Base-by-base conservation (phyloP, 2,888 invertebrate genomes). In the Sphinx pinastri region DNA sequence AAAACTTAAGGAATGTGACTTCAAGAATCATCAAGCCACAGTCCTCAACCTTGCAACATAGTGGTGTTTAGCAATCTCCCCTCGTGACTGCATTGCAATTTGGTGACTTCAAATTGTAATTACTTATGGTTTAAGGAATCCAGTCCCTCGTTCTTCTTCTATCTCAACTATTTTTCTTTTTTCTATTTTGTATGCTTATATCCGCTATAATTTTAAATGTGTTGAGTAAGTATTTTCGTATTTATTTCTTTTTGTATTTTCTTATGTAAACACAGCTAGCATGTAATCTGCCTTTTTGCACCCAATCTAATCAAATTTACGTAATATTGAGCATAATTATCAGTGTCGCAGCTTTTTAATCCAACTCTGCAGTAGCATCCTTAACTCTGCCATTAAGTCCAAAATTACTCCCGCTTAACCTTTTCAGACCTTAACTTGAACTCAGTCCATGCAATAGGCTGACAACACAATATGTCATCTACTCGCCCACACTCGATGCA, bases 61-160 rank as follows among this genome's bases (percentile, higher is more conserved):
- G 94, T 93, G 93, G 93, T 93, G 92, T 91, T 80, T 79, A 78
- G 82, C 82, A 90, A 94, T 94, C 94, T 94, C 94, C 93, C 93
- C 94, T 94, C 94, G 94, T 94, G 93, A 94, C 94, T 94, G 94
- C 93, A 94, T 94, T 94, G 89, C 90, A 91, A 91, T 89, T 93
- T 94, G 94, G 94, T 93, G 89, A 93, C 93, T 94, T 93, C 92
- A 92, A 90, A 93, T 91, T 92, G 93, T 93, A 93, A 93, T 89
- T 86, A 90, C 93, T 92, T 93, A 92, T 93, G 93, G 93, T 93
- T 92, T 90, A 90, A 92, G 93, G 93, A 92, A 92, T 91, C 93
- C 92, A 93, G 92, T 91, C 83, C 90, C 88, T 91, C 90, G 90
- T 90, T 89, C 84, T 91, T 92, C 92, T 92, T 92, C 91, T 89